Evolutionary conservation across 1,140 invertebrate species (phyloP).

Genomic region (Drosophila carrolli): DNA sequence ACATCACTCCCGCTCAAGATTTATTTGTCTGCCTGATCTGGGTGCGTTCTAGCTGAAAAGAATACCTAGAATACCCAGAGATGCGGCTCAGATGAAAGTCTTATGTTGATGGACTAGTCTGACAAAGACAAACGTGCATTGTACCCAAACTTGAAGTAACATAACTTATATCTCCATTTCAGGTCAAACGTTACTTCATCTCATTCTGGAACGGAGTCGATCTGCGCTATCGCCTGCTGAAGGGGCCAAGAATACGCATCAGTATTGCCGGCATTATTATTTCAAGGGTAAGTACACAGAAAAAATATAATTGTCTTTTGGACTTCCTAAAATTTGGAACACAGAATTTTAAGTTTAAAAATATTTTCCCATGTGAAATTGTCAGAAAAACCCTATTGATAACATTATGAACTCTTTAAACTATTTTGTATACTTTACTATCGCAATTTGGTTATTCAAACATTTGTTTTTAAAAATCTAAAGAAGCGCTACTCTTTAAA

Average conservation of each 20-base stretch:
- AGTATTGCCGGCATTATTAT: constrained; percentile 98
- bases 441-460: too few species aligned
- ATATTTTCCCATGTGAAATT: too few species aligned
- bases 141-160: neutral
- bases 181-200: constrained; percentile 97
- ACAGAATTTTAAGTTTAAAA: too few species aligned
- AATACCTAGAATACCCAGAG: constrained; percentile 16
- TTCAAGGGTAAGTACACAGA: constrained; percentile 91
- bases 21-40: constrained; percentile 41
- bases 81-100: constrained; percentile 61
- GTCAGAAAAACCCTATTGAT: too few species aligned
- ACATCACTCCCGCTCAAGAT: constrained; percentile 54
- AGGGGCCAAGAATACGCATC: constrained; percentile 96
- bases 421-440: too few species aligned
- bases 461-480: too few species aligned
- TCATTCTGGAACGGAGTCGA: constrained; percentile 98
- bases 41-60: constrained; percentile 52
- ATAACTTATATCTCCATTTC: constrained; percentile 60
- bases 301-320: neutral
- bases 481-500: too few species aligned
- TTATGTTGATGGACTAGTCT: constrained; percentile 13
- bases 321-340: too few species aligned
- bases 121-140: constrained; percentile 15
- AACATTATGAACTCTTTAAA: too few species aligned
- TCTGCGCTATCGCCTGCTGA: constrained; percentile 95